These are phyloP conservation scores for Drosophila tripunctata DNA, from an alignment of 2,888 invertebrate genomes.

Conservation along the genomic window DNA sequence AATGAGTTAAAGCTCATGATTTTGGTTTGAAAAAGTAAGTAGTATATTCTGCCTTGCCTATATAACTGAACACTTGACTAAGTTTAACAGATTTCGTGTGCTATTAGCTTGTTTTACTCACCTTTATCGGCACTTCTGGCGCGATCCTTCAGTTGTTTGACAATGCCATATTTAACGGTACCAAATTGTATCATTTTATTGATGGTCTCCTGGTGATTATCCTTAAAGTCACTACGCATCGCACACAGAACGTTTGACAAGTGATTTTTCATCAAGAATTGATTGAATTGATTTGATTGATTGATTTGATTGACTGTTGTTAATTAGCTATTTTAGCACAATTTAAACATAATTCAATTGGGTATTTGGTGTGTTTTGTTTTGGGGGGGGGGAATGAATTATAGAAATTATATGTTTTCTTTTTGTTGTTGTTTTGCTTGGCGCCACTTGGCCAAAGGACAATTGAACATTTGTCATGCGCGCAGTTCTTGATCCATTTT, in stretches of 20 bases:
- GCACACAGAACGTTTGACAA: constrained; percentile 82
- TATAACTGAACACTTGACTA: too few species aligned
- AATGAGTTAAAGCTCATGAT: too few species aligned
- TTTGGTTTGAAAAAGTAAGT: too few species aligned
- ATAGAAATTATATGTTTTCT: neutral
- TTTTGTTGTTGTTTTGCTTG: constrained; percentile 28
- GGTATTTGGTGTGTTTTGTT: neutral
- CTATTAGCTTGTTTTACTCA: constrained; percentile 57
- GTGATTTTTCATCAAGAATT: constrained; percentile 82
- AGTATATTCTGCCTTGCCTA: too few species aligned
- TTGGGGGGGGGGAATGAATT: constrained; percentile 1
- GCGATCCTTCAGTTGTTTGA: constrained; percentile 85
- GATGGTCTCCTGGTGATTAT: constrained; percentile 84
- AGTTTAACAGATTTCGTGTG: too few species aligned
- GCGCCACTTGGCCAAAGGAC: constrained; percentile 50
- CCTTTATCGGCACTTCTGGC: constrained; percentile 83
- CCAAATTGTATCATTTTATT: constrained; percentile 88
- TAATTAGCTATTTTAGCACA: constrained; percentile 26
- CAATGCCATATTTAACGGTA: constrained; percentile 88
- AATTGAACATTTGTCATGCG: constrained; percentile 48
- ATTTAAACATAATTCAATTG: constrained; percentile 34
- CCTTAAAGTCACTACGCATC: constrained; percentile 85
- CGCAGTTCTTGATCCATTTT: constrained; percentile 42
- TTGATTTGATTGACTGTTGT: constrained; percentile 5
- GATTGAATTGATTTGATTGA: constrained; percentile 19